phyloP scores from a whole-genome alignment of 2,113 vertebrate genomes.

The Anser cygnoides region DNA sequence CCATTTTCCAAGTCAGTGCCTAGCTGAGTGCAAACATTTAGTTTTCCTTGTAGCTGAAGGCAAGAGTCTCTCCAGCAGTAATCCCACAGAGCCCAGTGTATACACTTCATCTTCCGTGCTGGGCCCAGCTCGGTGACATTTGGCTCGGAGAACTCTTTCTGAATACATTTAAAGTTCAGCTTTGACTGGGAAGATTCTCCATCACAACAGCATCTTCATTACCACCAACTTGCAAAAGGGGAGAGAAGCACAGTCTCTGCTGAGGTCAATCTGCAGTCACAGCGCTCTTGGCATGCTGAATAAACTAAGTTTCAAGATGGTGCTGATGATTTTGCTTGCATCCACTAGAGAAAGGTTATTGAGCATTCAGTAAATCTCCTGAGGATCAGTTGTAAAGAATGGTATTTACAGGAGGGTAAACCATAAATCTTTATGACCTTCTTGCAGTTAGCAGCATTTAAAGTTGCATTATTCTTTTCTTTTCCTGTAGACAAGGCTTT shows the following conservation, averaged over 20 bases:
- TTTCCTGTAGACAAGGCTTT: slow-evolving; percentile 57
- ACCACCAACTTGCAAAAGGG: background rate
- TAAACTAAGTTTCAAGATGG: slow-evolving; percentile 18
- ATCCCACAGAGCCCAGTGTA: slow-evolving; percentile 43
- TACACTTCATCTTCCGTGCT: slow-evolving; percentile 28
- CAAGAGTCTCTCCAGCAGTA: slow-evolving; percentile 18
- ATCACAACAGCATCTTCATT: slow-evolving; percentile 51
- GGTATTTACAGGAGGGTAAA: slow-evolving; percentile 67
- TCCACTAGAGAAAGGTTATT: slow-evolving; percentile 64
- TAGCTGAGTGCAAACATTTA: slow-evolving; percentile 16
- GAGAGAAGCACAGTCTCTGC: background rate
- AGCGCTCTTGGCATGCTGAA: slow-evolving; percentile 23
- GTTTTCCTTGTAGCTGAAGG: slow-evolving; percentile 16
- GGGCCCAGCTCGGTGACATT: background rate
- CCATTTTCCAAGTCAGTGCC: background rate
- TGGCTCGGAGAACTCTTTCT: background rate
- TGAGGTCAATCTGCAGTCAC: slow-evolving; percentile 26
- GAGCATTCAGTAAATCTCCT: slow-evolving; percentile 54
- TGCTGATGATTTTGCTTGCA: slow-evolving; percentile 49
- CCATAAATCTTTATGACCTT: slow-evolving; percentile 72
- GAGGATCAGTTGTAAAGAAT: slow-evolving; percentile 69
- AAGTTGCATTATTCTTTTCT: slow-evolving; percentile 56
- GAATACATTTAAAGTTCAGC: slow-evolving; percentile 45
- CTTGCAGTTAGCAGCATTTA: slow-evolving; percentile 66
- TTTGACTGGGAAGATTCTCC: slow-evolving; percentile 24